Conservation (phyloP, 2,113 vertebrate species). For the Leucoraja erinaceus region DNA sequence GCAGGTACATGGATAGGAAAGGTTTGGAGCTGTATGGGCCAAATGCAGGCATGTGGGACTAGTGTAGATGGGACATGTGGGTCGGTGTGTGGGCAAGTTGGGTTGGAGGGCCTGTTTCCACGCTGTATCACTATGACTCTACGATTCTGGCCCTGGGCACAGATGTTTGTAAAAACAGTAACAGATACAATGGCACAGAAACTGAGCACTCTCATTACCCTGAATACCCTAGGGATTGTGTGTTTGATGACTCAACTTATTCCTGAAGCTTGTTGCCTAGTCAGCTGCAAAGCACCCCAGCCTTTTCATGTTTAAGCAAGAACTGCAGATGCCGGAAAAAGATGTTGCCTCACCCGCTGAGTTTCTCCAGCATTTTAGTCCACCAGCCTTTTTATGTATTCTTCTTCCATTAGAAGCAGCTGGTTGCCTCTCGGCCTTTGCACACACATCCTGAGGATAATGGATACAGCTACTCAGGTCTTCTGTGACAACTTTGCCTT, state of each 20-base stretch:
- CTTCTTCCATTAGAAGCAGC: not conserved
- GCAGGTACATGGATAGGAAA: no score
- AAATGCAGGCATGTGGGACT: no score
- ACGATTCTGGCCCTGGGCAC: not conserved
- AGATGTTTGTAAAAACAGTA: not conserved
- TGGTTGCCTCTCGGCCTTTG: not conserved
- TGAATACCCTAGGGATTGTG: not conserved
- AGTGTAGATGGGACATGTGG: no score
- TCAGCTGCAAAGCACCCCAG: not conserved
- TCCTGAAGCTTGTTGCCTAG: not conserved
- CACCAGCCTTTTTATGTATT: not conserved
- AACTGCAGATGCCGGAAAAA: no score
- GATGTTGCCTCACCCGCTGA: no score
- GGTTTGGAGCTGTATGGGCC: no score
- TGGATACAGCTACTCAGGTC: not conserved
- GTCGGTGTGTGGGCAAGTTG: no score
- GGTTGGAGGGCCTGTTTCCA: no score
- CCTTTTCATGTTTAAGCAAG: not conserved
- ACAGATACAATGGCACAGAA: not conserved
- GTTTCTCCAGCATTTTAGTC: no score
- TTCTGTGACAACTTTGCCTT: not conserved
- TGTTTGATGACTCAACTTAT: not conserved
- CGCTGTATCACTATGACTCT: no score
- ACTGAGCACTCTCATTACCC: not conserved
- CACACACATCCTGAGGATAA: not conserved